Conservation (phyloP, 1,140 invertebrate genomes). For the Zaprionus capensis region DNA sequence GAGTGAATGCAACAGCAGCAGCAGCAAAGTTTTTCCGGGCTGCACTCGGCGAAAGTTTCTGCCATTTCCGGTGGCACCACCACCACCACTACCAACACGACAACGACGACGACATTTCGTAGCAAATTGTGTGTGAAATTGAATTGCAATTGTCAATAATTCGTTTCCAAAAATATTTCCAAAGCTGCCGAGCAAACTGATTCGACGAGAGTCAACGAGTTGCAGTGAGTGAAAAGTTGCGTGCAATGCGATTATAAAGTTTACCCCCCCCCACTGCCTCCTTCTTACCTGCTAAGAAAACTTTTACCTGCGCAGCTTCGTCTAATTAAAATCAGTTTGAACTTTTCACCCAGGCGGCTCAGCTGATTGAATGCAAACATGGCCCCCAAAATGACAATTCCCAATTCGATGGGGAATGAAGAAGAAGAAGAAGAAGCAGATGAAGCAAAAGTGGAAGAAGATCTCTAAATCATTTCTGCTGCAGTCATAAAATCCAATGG, state of each 20-base stretch:
- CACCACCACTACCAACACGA: slow-evolving; percentile 19
- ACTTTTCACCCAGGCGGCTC: slow-evolving; percentile 16
- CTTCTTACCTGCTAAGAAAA: neutral
- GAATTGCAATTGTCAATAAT: slow-evolving; percentile 82
- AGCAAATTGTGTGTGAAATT: slow-evolving; percentile 81
- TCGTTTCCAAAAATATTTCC: slow-evolving; percentile 71
- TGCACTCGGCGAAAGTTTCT: slow-evolving; percentile 71
- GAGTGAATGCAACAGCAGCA: slow-evolving; percentile 5
- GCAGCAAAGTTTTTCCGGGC: slow-evolving; percentile 42
- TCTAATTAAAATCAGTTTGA: slow-evolving; percentile 57
- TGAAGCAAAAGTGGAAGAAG: neutral
- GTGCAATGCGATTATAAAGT: slow-evolving; percentile 65
- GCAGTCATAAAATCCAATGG: slow-evolving; percentile 80
- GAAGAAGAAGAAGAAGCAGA: neutral
- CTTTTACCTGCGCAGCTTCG: slow-evolving; percentile 16
- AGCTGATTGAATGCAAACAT: slow-evolving; percentile 41
- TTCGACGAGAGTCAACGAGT: slow-evolving; percentile 54
- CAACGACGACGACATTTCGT: slow-evolving; percentile 62
- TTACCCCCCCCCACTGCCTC: neutral
- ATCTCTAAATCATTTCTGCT: slow-evolving; percentile 74
- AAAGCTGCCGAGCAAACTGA: slow-evolving; percentile 55
- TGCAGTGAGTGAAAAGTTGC: slow-evolving; percentile 52
- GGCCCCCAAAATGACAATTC: slow-evolving; percentile 29
- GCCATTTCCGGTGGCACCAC: slow-evolving; percentile 59
- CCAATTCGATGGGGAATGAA: neutral